These are phyloP conservation scores for Philaethria dido DNA, from an alignment of 2,888 invertebrate species.

Conservation along the genomic window DNA sequence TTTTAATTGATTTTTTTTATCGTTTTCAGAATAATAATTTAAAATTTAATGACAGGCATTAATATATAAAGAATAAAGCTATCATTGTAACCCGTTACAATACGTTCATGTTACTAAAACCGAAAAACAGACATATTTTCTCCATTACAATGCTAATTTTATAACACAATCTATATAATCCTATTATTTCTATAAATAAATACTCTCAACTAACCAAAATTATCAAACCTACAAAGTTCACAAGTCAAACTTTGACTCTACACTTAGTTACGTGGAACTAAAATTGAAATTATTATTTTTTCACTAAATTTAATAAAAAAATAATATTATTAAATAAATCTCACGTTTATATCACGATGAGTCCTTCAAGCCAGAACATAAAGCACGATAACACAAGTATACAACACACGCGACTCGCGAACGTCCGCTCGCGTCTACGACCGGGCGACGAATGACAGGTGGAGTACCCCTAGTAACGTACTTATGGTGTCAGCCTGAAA, in stretches of 20 bases:
- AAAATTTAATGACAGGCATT: too few relatives aligned
- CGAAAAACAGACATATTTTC: too few relatives aligned
- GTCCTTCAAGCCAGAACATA: conserved; percentile 46
- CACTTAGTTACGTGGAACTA: background rate
- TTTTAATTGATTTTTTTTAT: too few relatives aligned
- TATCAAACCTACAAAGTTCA: background rate
- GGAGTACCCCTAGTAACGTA: conserved; percentile 47
- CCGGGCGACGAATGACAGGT: conserved; percentile 65
- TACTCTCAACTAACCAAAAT: background rate
- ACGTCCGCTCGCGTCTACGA: conserved; percentile 57
- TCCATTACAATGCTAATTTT: too few relatives aligned
- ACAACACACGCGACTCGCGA: conserved; percentile 58
- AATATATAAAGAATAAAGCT: too few relatives aligned
- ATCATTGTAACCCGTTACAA: too few relatives aligned
- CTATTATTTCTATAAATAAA: too few relatives aligned
- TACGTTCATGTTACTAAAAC: too few relatives aligned
- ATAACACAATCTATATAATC: too few relatives aligned
- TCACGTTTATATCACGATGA: conserved; percentile 60
- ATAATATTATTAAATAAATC: conserved; percentile 42
- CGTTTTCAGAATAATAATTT: too few relatives aligned
- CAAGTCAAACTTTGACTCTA: conserved; percentile 7
- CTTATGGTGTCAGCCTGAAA: conserved; percentile 21
- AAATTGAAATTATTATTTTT: background rate
- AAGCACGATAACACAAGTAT: conserved; percentile 65
- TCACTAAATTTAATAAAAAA: background rate